These are phyloP conservation scores for Lipophrys pholis DNA, from an alignment of 2,113 vertebrate species.

Conservation along the genomic window DNA sequence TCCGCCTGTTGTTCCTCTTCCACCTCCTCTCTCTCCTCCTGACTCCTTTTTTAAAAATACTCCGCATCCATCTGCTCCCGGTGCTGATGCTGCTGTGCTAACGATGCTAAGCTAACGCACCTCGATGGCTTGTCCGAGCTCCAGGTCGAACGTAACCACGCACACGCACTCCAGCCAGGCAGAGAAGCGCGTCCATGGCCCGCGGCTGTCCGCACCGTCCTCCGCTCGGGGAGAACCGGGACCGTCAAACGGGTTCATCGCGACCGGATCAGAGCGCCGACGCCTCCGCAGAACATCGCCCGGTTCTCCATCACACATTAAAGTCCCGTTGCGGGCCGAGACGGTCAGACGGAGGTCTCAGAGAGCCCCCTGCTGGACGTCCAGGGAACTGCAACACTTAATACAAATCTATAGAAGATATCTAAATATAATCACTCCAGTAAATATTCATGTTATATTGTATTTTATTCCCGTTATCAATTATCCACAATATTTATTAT, in stretches of 20 bases:
- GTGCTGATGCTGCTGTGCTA: slow-evolving; percentile 18
- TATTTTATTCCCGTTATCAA: too few species aligned
- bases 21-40: too few species aligned
- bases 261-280: slow-evolving; percentile 29
- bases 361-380: slow-evolving; percentile 5
- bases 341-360: neutral
- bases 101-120: slow-evolving; percentile 75
- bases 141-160: slow-evolving; percentile 94
- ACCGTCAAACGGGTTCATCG: slow-evolving; percentile 77
- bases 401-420: too few species aligned
- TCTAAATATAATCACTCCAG: too few species aligned
- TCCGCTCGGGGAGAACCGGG: slow-evolving; percentile 47
- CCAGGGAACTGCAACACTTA: neutral
- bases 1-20: too few species aligned
- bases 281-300: neutral
- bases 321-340: neutral
- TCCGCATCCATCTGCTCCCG: too few species aligned
- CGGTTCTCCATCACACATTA: slow-evolving; percentile 14
- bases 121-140: slow-evolving; percentile 95
- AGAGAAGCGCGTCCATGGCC: slow-evolving; percentile 89
- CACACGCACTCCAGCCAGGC: slow-evolving; percentile 93
- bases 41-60: too few species aligned
- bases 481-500: too few species aligned
- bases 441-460: too few species aligned
- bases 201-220: slow-evolving; percentile 32